A percentile compares a stretch with the other conserved stretches of the same genome.
Evolutionary conservation across 2,797 vertebrate species (phyloP).

Genomic region (Paramormyrops hopkinsi): DNA sequence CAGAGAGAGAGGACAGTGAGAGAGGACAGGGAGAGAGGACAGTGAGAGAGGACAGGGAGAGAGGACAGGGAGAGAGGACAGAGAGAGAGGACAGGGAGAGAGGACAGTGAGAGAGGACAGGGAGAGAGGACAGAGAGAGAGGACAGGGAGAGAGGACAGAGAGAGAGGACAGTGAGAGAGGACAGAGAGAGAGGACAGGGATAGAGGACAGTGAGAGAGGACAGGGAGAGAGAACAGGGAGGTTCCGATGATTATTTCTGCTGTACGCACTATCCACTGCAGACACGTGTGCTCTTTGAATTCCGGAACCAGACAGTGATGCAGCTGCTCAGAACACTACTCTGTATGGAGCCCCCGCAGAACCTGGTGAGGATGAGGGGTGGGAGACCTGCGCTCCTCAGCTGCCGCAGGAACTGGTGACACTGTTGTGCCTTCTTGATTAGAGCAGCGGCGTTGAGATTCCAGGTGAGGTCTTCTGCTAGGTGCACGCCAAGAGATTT

Average conservation of each 20-base stretch:
- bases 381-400: not conserved
- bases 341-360: not conserved
- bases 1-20: no score
- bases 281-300: not conserved
- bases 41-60: no score
- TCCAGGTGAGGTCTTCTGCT: not conserved
- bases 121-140: no score
- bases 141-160: no score
- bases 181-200: no score
- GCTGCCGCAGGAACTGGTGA: not conserved
- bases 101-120: no score
- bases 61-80: no score
- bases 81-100: no score
- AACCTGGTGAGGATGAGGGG: not conserved
- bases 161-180: no score
- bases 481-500: not conserved
- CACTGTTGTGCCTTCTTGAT: not conserved
- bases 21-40: not conserved
- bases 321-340: not conserved
- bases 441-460: not conserved
- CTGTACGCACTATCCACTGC: not conserved
- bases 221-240: not conserved
- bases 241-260: not conserved
- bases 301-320: not conserved
- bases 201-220: no score